A percentile compares a stretch with the other conserved stretches of the same genome.
Conservation (phyloP, 2,797 vertebrate genomes). For the Sarcoramphus papa region DNA sequence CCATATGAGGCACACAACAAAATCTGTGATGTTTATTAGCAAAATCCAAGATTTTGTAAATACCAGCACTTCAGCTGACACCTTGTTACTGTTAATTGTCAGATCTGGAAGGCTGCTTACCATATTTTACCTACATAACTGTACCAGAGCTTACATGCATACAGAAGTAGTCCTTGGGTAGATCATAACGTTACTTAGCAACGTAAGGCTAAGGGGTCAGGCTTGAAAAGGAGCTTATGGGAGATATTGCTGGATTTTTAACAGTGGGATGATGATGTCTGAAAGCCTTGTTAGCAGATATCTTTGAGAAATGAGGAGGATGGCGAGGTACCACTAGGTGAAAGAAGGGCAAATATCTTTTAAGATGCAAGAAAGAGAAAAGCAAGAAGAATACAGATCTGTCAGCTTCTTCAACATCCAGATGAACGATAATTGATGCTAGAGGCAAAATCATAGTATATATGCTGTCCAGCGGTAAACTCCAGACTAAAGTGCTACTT, state of each 20-base stretch:
- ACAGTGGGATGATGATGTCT: not conserved
- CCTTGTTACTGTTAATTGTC: not conserved
- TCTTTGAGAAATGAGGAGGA: not conserved
- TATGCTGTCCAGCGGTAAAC: not conserved
- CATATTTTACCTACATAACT: not conserved
- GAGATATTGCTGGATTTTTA: not conserved
- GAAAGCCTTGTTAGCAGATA: not conserved
- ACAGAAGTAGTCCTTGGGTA: not conserved
- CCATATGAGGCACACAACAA: not conserved
- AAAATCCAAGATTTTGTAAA: not conserved
- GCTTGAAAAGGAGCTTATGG: not conserved
- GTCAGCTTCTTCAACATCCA: not conserved
- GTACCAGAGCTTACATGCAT: not conserved
- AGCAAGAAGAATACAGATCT: not conserved
- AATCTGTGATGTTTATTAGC: not conserved
- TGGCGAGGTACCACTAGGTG: not conserved
- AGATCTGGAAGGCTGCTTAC: not conserved
- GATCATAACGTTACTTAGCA: not conserved
- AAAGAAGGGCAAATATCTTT: not conserved
- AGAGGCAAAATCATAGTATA: not conserved
- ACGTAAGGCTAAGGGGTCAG: not conserved
- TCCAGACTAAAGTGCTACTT: not conserved
- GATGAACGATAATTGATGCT: not conserved
- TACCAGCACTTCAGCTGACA: not conserved
- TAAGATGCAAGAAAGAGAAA: not conserved